Conservation (phyloP, 2,888 invertebrate genomes). For the Lordiphosa fenestrarum region DNA sequence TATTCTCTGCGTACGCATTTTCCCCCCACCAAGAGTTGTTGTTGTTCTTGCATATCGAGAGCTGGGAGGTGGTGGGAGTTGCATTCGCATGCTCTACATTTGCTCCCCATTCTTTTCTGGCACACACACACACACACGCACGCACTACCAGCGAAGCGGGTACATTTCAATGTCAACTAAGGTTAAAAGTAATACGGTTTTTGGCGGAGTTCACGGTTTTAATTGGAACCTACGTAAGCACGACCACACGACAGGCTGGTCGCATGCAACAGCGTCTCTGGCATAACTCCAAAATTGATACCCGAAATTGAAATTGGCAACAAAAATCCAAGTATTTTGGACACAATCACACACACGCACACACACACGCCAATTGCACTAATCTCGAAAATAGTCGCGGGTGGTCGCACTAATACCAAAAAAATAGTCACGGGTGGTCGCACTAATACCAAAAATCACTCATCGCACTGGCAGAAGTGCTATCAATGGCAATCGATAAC, state of each 20-base stretch:
- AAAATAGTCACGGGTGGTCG: too few relatives aligned
- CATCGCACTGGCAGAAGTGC: conserved; percentile 20
- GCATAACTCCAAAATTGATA: conserved; percentile 45
- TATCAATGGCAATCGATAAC: conserved; percentile 27
- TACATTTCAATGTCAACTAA: conserved; percentile 80
- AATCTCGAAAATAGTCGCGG: too few relatives aligned
- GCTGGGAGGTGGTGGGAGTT: conserved; percentile 11
- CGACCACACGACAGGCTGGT: conserved; percentile 38
- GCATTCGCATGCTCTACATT: conserved; percentile 12
- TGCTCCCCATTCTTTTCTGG: conserved; percentile 1
- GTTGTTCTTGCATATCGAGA: conserved; percentile 5
- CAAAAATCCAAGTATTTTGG: conserved; percentile 62
- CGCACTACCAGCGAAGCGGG: conserved; percentile 48
- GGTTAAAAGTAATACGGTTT: conserved; percentile 76
- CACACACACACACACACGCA: conserved; percentile 9
- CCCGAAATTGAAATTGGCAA: conserved; percentile 33
- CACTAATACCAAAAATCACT: too few relatives aligned
- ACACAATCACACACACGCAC: conserved; percentile 43
- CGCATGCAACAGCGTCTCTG: conserved; percentile 33
- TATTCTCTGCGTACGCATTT: conserved; percentile 3
- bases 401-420: too few relatives aligned
- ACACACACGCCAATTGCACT: conserved; percentile 32
- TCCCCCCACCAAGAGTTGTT: conserved; percentile 5
- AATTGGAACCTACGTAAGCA: conserved; percentile 41
- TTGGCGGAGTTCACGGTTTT: conserved; percentile 37